A percentile compares a stretch with the other conserved stretches of the same genome.
phyloP scores from a whole-genome alignment of 2,797 vertebrate species.

The Telmatherina bonti region DNA sequence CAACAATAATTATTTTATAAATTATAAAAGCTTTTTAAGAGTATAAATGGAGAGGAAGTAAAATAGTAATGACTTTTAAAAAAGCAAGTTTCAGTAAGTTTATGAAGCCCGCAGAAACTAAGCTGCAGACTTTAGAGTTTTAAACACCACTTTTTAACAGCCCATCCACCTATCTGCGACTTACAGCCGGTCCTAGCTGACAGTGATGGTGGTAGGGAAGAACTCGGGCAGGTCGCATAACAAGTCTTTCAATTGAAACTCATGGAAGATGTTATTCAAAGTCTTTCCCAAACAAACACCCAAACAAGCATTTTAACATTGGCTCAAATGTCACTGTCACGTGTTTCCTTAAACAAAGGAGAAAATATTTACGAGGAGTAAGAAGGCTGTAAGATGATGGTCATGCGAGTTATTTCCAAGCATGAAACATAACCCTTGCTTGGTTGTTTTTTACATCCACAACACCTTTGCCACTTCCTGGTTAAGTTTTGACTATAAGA shows the following conservation, averaged over 20 bases:
- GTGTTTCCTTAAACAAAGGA: too few relatives aligned
- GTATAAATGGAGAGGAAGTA: background rate
- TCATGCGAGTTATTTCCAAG: too few relatives aligned
- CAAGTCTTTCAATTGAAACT: too few relatives aligned
- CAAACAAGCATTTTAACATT: too few relatives aligned
- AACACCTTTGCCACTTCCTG: background rate
- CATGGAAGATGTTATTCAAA: too few relatives aligned
- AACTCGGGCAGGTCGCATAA: background rate
- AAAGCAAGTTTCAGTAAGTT: slow-evolving; percentile 9
- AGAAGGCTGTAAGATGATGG: too few relatives aligned
- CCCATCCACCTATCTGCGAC: background rate
- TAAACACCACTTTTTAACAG: background rate
- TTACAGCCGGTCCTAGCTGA: background rate
- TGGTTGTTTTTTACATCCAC: background rate
- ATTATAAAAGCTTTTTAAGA: background rate
- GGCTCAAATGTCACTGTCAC: too few relatives aligned
- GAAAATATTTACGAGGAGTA: too few relatives aligned
- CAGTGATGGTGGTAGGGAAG: background rate
- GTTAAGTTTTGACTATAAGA: background rate
- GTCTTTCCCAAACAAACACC: too few relatives aligned
- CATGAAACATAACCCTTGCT: too few relatives aligned
- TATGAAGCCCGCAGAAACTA: slow-evolving; percentile 9
- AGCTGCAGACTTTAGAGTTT: background rate
- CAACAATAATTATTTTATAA: background rate
- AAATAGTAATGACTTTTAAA: background rate